Base-by-base conservation (phyloP, 35 echinoderm and acorn worm genomes). In the Holothuria glaberrima region DNA sequence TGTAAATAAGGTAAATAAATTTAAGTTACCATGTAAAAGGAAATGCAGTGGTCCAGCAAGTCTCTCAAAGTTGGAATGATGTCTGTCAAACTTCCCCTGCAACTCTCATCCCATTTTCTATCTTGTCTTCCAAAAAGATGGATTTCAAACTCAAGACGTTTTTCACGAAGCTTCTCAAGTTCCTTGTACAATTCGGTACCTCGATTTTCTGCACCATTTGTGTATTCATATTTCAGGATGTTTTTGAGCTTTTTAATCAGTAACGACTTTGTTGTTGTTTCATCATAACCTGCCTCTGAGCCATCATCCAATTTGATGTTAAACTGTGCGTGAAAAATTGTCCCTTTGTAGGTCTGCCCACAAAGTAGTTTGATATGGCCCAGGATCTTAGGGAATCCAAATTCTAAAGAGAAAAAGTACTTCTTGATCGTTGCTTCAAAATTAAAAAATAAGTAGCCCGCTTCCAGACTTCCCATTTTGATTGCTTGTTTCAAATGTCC, bases 401-500 rank as follows among this genome's bases (percentile, higher is more conserved):
- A 33, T 29, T 73, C 69, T 13, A n/a, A n/a, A n/a, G 29, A 10
- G 29, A 73, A 73, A 33, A 73, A 73, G 9, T 73, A 6, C 2
- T 73, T 26, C 26, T 73, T 73, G 2, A 73, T 34, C 12, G 10
- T 35, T 12, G 32, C 14, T 12, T 34, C 13, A 73, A 18, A 73
- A 17, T 9, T 17, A 6, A 73, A 34, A 21, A 34, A 73, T 19
- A 73, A 6, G 41, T 73, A 32, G 41, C 69, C 32, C 26, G 27
- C 69, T 32, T 73, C 69, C 41, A 73, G 69, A 32, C 69, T 73
- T 17, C 69, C 27, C 41, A 17, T 73, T 73, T 33, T 14, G 41
- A 73, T 33, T 73, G 69, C 69, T 18, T 24, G 20, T 35, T 73
- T 33, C n/a, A 73, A 35, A 0, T 31, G 69, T 32, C 41, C 17